phyloP scores from a whole-genome alignment of 53 echinoderm and acorn worm genomes.

The Crossaster papposus region DNA sequence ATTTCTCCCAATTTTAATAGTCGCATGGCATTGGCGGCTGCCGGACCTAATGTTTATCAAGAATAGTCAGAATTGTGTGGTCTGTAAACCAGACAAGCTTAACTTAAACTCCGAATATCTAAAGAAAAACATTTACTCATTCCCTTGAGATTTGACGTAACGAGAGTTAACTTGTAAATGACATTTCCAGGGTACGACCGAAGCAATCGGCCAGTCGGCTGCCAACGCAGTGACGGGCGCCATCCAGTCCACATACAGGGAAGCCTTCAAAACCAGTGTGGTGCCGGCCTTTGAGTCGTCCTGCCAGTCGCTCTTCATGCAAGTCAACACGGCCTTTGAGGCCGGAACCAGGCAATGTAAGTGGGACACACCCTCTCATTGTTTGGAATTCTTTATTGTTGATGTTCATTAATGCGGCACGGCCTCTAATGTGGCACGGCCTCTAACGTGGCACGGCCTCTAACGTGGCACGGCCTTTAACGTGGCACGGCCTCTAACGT shows the following conservation, averaged over 20 bases:
- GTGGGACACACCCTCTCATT: slow-evolving; percentile 25
- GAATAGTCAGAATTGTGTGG: too few species aligned
- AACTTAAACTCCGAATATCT: too few species aligned
- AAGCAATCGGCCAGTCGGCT: slow-evolving; percentile 89
- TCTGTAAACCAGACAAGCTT: too few species aligned
- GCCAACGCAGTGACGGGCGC: slow-evolving; percentile 69
- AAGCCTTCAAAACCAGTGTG: slow-evolving; percentile 84
- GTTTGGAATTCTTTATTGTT: not conserved
- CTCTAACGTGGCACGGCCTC: too few species aligned
- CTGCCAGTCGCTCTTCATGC: slow-evolving; percentile 91
- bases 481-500: too few species aligned
- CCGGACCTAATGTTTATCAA: too few species aligned
- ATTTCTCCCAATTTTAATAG: too few species aligned
- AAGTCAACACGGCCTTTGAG: slow-evolving; percentile 87
- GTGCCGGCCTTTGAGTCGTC: slow-evolving; percentile 87
- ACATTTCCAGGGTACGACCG: slow-evolving; percentile 67
- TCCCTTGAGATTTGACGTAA: not conserved
- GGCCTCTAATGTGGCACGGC: too few species aligned
- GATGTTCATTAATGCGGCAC: too few species aligned
- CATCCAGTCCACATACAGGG: slow-evolving; percentile 81
- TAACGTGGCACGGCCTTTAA: too few species aligned
- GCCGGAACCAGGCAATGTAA: slow-evolving; percentile 90
- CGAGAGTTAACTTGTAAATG: not conserved
- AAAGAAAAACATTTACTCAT: not conserved
- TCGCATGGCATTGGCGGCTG: too few species aligned